These are phyloP conservation scores for Nyctalus aviator DNA, from an alignment of 2,797 vertebrate genomes.

Conservation along the genomic window DNA sequence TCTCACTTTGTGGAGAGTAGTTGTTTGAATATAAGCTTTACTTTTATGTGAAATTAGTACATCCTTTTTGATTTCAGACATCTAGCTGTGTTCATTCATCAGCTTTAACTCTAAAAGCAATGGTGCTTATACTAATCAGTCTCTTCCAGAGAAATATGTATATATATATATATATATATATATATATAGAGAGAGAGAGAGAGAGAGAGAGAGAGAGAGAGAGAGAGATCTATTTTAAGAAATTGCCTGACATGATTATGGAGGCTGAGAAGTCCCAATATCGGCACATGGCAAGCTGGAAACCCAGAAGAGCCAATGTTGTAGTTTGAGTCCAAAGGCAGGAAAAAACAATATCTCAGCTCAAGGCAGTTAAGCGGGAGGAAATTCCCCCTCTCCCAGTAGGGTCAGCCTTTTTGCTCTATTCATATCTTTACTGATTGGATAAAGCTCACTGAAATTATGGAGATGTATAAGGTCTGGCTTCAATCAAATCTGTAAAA, in stretches of 20 bases:
- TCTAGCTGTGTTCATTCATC: background rate
- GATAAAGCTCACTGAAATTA: background rate
- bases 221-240: background rate
- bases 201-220: background rate
- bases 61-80: conserved; percentile 29
- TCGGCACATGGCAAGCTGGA: background rate
- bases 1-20: background rate
- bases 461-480: background rate
- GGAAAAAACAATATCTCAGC: background rate
- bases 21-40: conserved; percentile 55
- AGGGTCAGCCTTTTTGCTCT: background rate
- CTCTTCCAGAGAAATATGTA: conserved; percentile 24
- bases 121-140: background rate
- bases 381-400: background rate
- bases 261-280: background rate
- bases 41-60: background rate
- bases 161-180: background rate
- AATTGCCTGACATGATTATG: background rate
- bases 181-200: too few relatives aligned
- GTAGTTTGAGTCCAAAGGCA: background rate
- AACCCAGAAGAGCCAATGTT: background rate
- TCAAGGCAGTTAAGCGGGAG: background rate
- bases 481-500: background rate
- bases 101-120: conserved; percentile 13
- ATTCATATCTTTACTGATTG: background rate